Evolutionary conservation across 2,888 invertebrate genomes (phyloP).

Genomic region (Rapana venosa): DNA sequence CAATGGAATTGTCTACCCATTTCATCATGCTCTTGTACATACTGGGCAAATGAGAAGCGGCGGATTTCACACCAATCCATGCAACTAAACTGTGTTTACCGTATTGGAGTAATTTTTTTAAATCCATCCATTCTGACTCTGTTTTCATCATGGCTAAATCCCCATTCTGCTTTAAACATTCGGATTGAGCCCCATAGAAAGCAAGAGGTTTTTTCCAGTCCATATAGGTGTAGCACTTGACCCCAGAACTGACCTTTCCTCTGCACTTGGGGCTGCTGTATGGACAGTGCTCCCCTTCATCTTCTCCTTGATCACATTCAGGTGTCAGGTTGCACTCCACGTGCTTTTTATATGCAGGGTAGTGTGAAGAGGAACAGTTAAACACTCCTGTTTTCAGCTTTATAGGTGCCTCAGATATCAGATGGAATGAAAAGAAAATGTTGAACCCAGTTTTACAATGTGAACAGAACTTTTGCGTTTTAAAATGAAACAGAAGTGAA

Average conservation of each 20-base stretch:
- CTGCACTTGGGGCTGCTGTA: constrained; percentile 37
- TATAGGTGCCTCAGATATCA: background rate
- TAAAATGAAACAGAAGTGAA: constrained; percentile 21
- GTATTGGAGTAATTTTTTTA: background rate
- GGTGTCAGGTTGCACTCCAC: constrained; percentile 22
- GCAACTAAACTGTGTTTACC: background rate
- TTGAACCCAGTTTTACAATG: background rate
- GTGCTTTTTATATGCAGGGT: constrained; percentile 6
- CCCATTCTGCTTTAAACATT: constrained; percentile 7
- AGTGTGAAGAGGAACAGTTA: constrained; percentile 10
- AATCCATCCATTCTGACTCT: background rate
- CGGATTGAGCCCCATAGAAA: background rate
- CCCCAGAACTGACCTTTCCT: background rate
- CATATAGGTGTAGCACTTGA: background rate
- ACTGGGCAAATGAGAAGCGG: background rate
- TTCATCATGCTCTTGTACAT: constrained; percentile 19
- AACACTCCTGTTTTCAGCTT: background rate
- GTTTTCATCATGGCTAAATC: constrained; percentile 34
- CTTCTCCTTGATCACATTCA: background rate
- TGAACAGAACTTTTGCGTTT: background rate
- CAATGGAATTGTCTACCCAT: constrained; percentile 24
- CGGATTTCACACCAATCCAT: background rate
- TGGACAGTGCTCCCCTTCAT: constrained; percentile 25
- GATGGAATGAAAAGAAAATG: constrained; percentile 7
- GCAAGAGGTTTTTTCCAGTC: background rate